These are phyloP conservation scores for Pluvianellus socialis DNA, from an alignment of 2,113 vertebrate species.

Conservation along the genomic window DNA sequence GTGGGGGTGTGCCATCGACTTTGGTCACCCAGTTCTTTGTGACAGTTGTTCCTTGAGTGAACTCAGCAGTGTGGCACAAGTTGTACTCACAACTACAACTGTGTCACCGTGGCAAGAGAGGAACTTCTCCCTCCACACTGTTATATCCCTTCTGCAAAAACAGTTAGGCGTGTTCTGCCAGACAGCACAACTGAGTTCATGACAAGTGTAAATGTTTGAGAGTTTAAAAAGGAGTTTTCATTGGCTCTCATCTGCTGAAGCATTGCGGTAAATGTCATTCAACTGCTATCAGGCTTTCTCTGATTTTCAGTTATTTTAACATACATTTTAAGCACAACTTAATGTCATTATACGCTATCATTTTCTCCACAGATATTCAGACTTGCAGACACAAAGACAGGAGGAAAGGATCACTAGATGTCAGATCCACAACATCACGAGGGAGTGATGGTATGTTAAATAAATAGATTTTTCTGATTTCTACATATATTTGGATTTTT, in stretches of 20 bases:
- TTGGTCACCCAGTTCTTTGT: neutral
- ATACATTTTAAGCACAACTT: neutral
- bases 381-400: conserved; percentile 89
- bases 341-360: neutral
- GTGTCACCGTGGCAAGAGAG: neutral
- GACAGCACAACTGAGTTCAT: neutral
- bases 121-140: neutral
- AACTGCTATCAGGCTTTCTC: neutral
- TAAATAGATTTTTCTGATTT: neutral
- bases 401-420: conserved; percentile 93
- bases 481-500: neutral
- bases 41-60: neutral
- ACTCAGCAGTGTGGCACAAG: neutral
- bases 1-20: neutral
- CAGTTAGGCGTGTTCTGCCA: neutral
- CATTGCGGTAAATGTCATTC: neutral
- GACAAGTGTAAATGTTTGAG: neutral
- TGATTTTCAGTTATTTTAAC: neutral
- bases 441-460: conserved; percentile 88
- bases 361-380: conserved; percentile 84
- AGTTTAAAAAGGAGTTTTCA: neutral
- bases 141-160: neutral
- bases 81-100: neutral
- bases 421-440: conserved; percentile 85
- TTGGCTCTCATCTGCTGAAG: neutral